These are phyloP conservation scores for Scaptomyza polygonia DNA, from an alignment of 2,888 invertebrate genomes.

Conservation along the genomic window DNA sequence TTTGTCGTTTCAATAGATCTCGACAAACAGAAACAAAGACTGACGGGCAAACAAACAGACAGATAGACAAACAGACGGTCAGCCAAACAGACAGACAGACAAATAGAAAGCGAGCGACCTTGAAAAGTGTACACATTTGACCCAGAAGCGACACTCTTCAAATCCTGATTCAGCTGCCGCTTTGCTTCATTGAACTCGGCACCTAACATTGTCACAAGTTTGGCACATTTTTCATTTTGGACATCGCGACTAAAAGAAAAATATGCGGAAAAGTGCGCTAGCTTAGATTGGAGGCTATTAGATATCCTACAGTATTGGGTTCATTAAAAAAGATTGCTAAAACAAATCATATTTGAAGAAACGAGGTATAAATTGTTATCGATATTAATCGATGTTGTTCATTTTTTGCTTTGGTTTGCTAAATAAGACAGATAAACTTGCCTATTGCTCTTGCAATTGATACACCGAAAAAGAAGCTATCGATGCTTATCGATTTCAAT, in stretches of 20 bases:
- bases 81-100: background rate
- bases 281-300: no score
- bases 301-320: background rate
- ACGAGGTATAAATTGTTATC: no score
- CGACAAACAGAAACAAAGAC: background rate
- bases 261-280: no score
- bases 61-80: background rate
- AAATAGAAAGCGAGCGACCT: slow-evolving; percentile 36
- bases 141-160: slow-evolving; percentile 20
- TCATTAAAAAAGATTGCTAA: background rate
- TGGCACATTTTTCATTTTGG: slow-evolving; percentile 65
- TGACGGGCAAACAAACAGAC: background rate
- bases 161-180: background rate
- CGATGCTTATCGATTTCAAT: no score
- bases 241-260: slow-evolving; percentile 25
- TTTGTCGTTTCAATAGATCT: slow-evolving; percentile 41
- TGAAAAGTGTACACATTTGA: slow-evolving; percentile 45
- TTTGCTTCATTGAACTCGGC: background rate
- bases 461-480: no score
- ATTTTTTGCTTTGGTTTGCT: no score
- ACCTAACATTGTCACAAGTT: slow-evolving; percentile 52
- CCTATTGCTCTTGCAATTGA: no score
- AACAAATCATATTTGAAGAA: no score
- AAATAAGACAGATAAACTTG: no score
- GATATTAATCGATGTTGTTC: no score